These are phyloP conservation scores for Leucoma salicis DNA, from an alignment of 2,888 invertebrate genomes.

Conservation along the genomic window DNA sequence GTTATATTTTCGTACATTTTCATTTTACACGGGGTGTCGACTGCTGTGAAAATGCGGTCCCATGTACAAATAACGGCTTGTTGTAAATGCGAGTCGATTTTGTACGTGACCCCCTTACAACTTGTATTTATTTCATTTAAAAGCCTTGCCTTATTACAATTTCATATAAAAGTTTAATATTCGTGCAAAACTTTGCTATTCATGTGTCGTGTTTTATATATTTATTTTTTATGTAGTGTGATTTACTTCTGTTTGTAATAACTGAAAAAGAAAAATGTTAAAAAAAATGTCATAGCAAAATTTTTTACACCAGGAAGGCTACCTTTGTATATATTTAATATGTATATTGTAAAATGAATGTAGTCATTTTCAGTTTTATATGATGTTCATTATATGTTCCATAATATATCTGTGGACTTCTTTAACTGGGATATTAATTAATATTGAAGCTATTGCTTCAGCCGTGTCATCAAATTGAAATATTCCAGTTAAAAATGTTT, in stretches of 20 bases:
- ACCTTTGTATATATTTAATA: constrained; percentile 73
- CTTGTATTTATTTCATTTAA: constrained; percentile 64
- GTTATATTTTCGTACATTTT: constrained; percentile 74
- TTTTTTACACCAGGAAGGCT: constrained; percentile 62
- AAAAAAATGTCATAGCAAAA: constrained; percentile 62
- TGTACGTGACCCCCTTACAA: constrained; percentile 39
- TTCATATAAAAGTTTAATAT: constrained; percentile 56
- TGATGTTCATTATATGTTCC: constrained; percentile 53
- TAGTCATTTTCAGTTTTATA: constrained; percentile 62
- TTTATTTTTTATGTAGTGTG: constrained; percentile 76
- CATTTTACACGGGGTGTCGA: constrained; percentile 53
- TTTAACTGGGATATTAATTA: constrained; percentile 45
- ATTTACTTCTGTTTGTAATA: constrained; percentile 76
- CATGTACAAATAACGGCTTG: too few relatives aligned
- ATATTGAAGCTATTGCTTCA: background rate
- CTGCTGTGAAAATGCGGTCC: too few relatives aligned
- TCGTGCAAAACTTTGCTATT: constrained; percentile 65
- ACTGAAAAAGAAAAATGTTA: constrained; percentile 68
- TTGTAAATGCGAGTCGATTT: constrained; percentile 14
- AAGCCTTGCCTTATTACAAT: constrained; percentile 68
- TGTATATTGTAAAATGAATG: constrained; percentile 69
- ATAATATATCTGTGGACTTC: constrained; percentile 44
- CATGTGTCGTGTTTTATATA: constrained; percentile 76
- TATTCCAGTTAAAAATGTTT: background rate
- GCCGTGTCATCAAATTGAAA: background rate